Evolutionary conservation across 1,140 invertebrate species (phyloP).

Genomic region (Frieseomelitta varia): DNA sequence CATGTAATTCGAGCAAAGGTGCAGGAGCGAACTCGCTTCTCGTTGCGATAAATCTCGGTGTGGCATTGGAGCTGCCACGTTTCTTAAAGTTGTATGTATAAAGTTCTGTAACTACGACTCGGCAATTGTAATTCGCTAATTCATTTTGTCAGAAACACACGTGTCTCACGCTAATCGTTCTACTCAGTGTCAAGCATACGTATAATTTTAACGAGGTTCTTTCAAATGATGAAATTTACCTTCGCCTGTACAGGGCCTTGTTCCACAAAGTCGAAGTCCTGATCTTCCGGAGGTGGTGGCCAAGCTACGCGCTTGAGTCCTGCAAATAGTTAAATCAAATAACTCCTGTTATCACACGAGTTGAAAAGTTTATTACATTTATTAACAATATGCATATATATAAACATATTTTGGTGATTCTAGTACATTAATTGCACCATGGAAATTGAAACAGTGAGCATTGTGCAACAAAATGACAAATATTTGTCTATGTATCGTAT

Average conservation of each 20-base stretch:
- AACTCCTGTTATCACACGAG: neutral
- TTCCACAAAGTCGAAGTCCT: conserved; percentile 81
- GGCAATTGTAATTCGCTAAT: neutral
- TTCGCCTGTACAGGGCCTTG: conserved; percentile 82
- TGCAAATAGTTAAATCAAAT: conserved; percentile 73
- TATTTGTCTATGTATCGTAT: neutral
- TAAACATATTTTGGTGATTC: neutral
- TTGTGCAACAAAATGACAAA: neutral
- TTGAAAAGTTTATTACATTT: neutral
- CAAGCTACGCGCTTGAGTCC: conserved; percentile 91
- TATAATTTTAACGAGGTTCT: neutral
- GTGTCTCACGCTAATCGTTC: neutral
- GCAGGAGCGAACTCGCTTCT: neutral
- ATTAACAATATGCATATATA: neutral
- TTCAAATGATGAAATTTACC: conserved; percentile 73
- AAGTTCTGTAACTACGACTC: neutral
- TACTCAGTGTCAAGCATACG: neutral
- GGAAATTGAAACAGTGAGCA: neutral
- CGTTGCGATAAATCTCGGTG: neutral
- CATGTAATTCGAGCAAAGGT: conserved; percentile 5
- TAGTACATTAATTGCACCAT: neutral
- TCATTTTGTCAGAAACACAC: neutral
- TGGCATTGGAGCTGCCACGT: neutral
- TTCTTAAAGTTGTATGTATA: neutral
- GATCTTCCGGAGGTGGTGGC: conserved; percentile 89